These are phyloP conservation scores for Sweltsa coloradensis DNA, from an alignment of 1,140 invertebrate species.

Conservation along the genomic window DNA sequence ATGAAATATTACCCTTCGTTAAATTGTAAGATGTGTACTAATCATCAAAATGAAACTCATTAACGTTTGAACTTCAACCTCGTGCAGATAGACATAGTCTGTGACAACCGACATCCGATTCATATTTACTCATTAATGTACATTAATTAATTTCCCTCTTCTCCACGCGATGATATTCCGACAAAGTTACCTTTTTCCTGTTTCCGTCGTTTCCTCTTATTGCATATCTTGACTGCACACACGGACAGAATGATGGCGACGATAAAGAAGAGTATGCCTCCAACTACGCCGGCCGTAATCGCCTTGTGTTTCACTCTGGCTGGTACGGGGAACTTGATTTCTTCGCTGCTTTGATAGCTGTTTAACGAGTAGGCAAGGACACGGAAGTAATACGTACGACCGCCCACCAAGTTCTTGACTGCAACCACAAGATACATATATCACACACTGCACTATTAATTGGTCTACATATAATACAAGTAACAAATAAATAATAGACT, in stretches of 20 bases:
- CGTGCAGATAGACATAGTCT: no score
- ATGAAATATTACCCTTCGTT: no score
- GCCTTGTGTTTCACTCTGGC: conserved; percentile 83
- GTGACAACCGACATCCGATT: no score
- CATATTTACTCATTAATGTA: no score
- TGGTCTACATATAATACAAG: no score
- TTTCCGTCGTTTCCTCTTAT: conserved; percentile 89
- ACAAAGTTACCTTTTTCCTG: conserved; percentile 80
- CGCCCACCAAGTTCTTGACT: conserved; percentile 85
- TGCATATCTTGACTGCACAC: conserved; percentile 94
- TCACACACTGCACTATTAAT: no score
- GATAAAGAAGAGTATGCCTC: conserved; percentile 90
- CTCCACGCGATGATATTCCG: no score
- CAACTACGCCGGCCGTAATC: conserved; percentile 85
- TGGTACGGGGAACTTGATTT: conserved; percentile 76
- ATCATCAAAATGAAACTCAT: no score
- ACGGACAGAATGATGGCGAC: conserved; percentile 91
- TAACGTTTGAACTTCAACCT: no score
- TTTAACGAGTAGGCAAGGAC: conserved; percentile 74
- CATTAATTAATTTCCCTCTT: no score
- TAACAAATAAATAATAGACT: no score
- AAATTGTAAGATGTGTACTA: no score
- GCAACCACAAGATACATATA: conserved; percentile 26
- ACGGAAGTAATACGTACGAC: conserved; percentile 80
- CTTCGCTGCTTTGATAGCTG: conserved; percentile 70